phyloP scores from a whole-genome alignment of 2,113 vertebrate species.

The Porphyrio hochstetteri region DNA sequence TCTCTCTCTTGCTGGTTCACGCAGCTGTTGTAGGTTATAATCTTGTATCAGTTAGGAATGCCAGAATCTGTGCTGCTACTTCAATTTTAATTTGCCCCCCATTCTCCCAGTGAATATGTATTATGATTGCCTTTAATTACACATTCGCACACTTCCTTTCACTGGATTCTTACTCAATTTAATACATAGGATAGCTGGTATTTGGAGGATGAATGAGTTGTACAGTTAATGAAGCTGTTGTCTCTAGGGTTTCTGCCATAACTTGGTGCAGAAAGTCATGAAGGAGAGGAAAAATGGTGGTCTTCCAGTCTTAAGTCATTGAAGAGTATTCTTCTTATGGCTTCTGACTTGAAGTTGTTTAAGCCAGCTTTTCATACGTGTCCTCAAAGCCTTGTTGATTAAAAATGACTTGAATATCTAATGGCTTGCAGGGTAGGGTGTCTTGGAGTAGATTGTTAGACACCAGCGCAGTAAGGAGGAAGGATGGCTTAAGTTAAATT shows the following conservation, averaged over 20 bases:
- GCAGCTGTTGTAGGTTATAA: constrained; percentile 24
- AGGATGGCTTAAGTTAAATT: neutral
- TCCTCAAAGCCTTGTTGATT: neutral
- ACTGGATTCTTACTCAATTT: neutral
- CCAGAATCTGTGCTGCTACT: neutral
- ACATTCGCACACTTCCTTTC: neutral
- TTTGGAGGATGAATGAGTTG: neutral
- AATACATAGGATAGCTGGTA: neutral
- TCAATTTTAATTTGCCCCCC: constrained; percentile 2
- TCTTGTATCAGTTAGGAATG: neutral
- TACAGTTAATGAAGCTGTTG: constrained; percentile 7
- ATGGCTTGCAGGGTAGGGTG: neutral
- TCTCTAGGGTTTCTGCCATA: neutral
- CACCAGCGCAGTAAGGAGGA: neutral
- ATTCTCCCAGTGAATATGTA: neutral
- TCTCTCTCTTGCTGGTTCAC: neutral
- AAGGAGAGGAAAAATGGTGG: neutral
- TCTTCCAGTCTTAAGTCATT: neutral
- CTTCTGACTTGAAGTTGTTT: neutral
- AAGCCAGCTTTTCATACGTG: neutral
- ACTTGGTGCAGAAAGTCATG: neutral
- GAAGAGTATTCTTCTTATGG: neutral
- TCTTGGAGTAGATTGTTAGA: neutral
- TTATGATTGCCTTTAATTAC: constrained; percentile 39
- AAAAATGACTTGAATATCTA: neutral